Conservation (phyloP, 2,797 vertebrate genomes). For the Passerculus sandwichensis region DNA sequence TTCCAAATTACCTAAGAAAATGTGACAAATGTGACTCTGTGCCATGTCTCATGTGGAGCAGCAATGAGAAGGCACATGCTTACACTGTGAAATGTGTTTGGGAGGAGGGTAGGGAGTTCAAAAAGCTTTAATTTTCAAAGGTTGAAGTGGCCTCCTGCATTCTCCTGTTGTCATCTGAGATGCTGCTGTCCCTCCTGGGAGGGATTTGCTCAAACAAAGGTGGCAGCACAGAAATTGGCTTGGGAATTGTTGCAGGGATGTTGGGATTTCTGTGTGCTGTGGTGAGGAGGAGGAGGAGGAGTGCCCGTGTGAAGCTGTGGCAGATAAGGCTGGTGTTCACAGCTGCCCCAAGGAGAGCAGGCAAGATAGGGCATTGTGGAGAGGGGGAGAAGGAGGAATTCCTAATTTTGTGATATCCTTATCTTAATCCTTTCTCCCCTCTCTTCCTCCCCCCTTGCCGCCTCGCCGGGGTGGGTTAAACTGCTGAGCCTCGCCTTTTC, state of each 20-base stretch:
- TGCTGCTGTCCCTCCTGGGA: neutral
- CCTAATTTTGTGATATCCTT: neutral
- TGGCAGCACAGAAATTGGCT: neutral
- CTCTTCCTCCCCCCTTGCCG: neutral
- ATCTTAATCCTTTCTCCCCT: neutral
- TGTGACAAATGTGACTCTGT: neutral
- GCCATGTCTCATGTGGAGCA: neutral
- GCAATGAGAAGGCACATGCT: neutral
- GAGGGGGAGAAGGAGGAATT: neutral
- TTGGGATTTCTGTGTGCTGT: neutral
- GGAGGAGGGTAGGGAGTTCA: neutral
- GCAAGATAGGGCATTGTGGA: neutral
- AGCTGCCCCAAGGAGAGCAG: accelerated
- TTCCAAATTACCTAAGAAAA: neutral
- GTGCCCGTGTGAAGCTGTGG: neutral
- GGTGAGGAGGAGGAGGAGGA: neutral
- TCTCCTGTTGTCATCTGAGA: neutral
- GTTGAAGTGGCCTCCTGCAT: neutral
- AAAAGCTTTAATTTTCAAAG: neutral
- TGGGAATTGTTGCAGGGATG: neutral
- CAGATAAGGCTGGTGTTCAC: neutral
- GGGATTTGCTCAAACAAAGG: neutral
- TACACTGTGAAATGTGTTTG: accelerated
- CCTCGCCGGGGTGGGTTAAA: neutral
- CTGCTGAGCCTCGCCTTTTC: neutral